Evolutionary conservation across 2,113 vertebrate genomes (phyloP).

Genomic region (Vulpes vulpes): DNA sequence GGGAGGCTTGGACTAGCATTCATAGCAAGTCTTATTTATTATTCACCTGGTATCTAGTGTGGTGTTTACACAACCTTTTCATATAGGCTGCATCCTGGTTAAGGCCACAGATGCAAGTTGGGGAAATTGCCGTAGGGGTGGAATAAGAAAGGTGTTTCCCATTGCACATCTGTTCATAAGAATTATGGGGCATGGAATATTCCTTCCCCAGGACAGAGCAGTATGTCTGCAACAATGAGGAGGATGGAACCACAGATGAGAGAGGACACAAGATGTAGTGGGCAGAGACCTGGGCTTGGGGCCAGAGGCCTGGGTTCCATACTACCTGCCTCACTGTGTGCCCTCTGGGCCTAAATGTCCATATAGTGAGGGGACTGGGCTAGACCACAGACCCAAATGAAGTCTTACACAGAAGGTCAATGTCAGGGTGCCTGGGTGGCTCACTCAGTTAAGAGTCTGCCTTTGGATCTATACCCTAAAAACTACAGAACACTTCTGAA

Average conservation of each 20-base stretch:
- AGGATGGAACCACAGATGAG: background rate
- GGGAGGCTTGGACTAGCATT: background rate
- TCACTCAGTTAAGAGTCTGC: too few relatives aligned
- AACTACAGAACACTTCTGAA: too few relatives aligned
- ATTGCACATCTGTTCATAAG: background rate
- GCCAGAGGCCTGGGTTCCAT: background rate
- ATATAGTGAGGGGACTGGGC: background rate
- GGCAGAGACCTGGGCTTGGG: background rate
- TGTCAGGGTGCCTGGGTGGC: too few relatives aligned
- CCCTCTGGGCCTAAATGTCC: background rate
- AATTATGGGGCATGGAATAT: background rate
- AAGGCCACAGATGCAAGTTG: background rate
- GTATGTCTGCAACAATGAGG: rapidly evolving
- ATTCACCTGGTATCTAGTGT: background rate
- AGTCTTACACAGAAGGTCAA: background rate
- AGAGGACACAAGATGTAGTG: background rate
- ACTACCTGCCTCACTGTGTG: background rate
- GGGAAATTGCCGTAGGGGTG: background rate
- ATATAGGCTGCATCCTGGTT: background rate
- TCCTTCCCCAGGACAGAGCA: background rate
- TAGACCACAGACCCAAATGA: background rate
- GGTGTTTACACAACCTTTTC: background rate
- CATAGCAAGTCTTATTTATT: background rate
- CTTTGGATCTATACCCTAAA: too few relatives aligned
- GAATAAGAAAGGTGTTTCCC: background rate